Percentiles rank a stretch among this genome's conserved stretches.
These are phyloP conservation scores for Sitophilus oryzae DNA, from an alignment of 1,140 invertebrate species.

Conservation along the genomic window DNA sequence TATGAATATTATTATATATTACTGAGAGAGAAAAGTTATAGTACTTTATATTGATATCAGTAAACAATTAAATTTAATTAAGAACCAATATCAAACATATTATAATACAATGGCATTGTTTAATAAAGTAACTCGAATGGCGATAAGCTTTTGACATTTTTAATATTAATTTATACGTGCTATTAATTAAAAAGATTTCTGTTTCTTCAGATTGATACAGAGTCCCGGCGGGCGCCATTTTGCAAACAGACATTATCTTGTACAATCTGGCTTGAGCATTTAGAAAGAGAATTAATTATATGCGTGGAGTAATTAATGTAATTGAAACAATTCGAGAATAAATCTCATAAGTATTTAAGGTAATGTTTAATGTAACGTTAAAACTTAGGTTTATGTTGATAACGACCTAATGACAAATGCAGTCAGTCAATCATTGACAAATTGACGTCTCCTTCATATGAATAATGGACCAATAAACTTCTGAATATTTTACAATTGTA, in stretches of 20 bases:
- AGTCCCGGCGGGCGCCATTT: not conserved
- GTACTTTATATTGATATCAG: constrained; percentile 4
- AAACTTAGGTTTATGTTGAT: not conserved
- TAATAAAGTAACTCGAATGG: not conserved
- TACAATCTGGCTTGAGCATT: too few relatives aligned
- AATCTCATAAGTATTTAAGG: too few relatives aligned
- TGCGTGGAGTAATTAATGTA: too few relatives aligned
- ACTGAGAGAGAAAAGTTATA: too few relatives aligned
- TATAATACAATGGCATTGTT: not conserved
- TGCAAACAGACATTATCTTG: not conserved
- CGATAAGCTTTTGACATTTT: not conserved
- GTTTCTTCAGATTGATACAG: not conserved
- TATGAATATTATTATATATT: too few relatives aligned
- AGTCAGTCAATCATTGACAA: not conserved
- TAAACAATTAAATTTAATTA: too few relatives aligned
- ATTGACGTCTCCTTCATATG: not conserved
- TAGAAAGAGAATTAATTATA: not conserved
- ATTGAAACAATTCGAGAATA: too few relatives aligned
- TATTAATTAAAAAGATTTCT: not conserved
- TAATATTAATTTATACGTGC: not conserved
- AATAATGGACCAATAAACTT: constrained; percentile 6
- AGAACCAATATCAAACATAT: too few relatives aligned
- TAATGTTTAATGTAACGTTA: too few relatives aligned
- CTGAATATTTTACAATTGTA: constrained; percentile 5
- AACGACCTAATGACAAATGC: not conserved